phyloP scores from a whole-genome alignment of 2,888 invertebrate species.

The Troilus luridus region DNA sequence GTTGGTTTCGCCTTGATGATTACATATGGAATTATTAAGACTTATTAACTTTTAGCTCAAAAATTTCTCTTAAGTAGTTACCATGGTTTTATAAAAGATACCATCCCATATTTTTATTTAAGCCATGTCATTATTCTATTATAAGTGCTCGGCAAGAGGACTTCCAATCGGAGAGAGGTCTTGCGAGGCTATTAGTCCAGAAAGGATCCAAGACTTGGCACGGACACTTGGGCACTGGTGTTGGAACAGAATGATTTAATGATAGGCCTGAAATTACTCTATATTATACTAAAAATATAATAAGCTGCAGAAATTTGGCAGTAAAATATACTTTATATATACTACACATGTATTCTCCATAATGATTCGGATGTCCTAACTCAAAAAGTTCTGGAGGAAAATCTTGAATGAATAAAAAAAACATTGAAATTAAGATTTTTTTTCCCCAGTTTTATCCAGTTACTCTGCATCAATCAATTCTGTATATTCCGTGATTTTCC shows the following conservation, averaged over 20 bases:
- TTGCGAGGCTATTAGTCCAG: not conserved
- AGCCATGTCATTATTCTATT: not conserved
- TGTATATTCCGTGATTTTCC: too few species aligned
- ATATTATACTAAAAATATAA: too few species aligned
- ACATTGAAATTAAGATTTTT: too few species aligned
- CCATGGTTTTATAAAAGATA: not conserved
- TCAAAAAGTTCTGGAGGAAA: too few species aligned
- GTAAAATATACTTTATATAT: too few species aligned
- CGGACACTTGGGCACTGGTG: not conserved
- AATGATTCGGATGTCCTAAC: too few species aligned
- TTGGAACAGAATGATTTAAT: not conserved
- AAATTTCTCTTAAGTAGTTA: not conserved
- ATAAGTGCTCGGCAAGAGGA: not conserved
- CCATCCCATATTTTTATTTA: not conserved
- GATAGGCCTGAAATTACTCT: too few species aligned
- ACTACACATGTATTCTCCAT: too few species aligned
- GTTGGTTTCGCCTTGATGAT: not conserved
- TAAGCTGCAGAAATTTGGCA: too few species aligned
- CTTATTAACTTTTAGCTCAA: not conserved
- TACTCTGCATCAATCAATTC: too few species aligned
- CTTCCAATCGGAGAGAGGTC: not conserved
- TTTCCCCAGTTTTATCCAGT: too few species aligned
- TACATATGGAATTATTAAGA: not conserved
- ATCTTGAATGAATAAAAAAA: too few species aligned
- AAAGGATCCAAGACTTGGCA: not conserved